These are phyloP conservation scores for Cephus runcator DNA, from an alignment of 2,888 invertebrate species.

Conservation along the genomic window DNA sequence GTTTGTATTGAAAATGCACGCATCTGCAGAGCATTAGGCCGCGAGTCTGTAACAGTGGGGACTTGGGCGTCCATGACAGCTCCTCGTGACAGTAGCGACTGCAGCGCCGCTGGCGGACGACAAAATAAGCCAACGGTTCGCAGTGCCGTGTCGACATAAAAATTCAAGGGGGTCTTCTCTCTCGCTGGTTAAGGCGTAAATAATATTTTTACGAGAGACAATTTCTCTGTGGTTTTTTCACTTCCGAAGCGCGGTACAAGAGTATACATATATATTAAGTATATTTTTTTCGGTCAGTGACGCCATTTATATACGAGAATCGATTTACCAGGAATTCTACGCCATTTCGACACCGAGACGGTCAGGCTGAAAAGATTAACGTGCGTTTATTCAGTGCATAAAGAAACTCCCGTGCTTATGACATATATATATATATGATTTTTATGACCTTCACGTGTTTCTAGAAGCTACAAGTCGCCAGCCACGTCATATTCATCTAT, in stretches of 20 bases:
- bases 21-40: conserved; percentile 18
- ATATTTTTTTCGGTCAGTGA: conserved; percentile 35
- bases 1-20: not conserved
- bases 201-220: conserved; percentile 39
- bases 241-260: conserved; percentile 31
- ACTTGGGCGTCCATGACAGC: not conserved
- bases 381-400: not conserved
- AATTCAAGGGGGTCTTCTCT: not conserved
- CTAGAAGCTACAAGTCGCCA: not conserved
- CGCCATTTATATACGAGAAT: conserved; percentile 31
- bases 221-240: conserved; percentile 34
- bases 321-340: conserved; percentile 42
- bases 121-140: not conserved
- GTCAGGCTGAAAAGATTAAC: not conserved
- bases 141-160: conserved; percentile 2
- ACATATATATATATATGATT: not conserved
- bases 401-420: not conserved
- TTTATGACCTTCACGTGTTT: not conserved
- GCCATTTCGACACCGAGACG: conserved; percentile 31
- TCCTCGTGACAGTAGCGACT: not conserved
- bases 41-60: not conserved
- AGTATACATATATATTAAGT: conserved; percentile 25
- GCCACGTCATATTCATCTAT: not conserved
- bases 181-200: conserved; percentile 28
- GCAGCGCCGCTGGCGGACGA: not conserved